Percentiles rank a stretch among this genome's conserved stretches.
These are phyloP conservation scores for Tetragnatha montana DNA, from an alignment of 2,888 invertebrate species.

Conservation along the genomic window DNA sequence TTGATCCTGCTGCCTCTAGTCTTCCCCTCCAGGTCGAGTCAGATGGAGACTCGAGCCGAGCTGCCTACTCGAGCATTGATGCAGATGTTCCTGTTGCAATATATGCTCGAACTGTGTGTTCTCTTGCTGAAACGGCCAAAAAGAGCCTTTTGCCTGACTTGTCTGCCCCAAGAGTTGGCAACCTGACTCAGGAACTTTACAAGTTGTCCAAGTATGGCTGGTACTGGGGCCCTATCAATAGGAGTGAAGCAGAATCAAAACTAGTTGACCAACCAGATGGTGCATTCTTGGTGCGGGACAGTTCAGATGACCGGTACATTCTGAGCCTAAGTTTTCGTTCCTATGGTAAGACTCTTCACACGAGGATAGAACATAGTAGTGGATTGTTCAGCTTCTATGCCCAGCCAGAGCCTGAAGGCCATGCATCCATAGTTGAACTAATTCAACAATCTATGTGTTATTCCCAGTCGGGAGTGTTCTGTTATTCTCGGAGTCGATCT, in stretches of 20 bases:
- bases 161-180: conserved; percentile 70
- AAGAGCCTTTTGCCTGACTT: neutral
- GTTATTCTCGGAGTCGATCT: conserved; percentile 83
- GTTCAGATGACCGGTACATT: conserved; percentile 83
- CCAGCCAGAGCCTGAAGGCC: conserved; percentile 79
- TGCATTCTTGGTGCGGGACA: conserved; percentile 86
- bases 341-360: conserved; percentile 83
- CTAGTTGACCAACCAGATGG: conserved; percentile 84
- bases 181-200: conserved; percentile 77
- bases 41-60: conserved; percentile 15
- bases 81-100: neutral
- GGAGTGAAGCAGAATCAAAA: conserved; percentile 84
- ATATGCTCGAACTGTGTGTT: conserved; percentile 29
- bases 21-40: conserved; percentile 50
- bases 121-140: neutral
- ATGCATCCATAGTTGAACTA: conserved; percentile 82
- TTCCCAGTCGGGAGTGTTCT: conserved; percentile 84
- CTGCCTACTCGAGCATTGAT: neutral
- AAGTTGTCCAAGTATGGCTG: conserved; percentile 80
- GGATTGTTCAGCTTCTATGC: conserved; percentile 80
- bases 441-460: conserved; percentile 85
- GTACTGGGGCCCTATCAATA: conserved; percentile 89
- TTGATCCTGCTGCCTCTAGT: conserved; percentile 45
- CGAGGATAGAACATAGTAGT: conserved; percentile 84
- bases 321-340: conserved; percentile 85